A percentile compares a stretch with the other conserved stretches of the same genome.
Evolutionary conservation across 2,888 invertebrate genomes (phyloP).

Genomic region (Scaptomyza polygonia): DNA sequence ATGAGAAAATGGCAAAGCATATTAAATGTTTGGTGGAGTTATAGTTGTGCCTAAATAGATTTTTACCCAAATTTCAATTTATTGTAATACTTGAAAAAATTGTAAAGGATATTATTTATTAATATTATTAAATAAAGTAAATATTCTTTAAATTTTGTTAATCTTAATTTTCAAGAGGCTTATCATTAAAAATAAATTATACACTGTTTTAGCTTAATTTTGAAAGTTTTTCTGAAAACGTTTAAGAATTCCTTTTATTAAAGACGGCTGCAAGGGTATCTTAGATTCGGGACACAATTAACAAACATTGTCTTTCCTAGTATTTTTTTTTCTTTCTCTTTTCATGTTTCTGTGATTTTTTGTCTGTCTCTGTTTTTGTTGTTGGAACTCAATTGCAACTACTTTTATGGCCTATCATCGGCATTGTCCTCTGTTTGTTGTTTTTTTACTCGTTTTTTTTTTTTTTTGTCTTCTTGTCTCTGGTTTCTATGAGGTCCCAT

Average conservation of each 20-base stretch:
- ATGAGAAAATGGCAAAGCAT: too few relatives aligned
- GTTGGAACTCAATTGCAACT: slow-evolving; percentile 21
- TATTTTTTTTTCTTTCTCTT: neutral
- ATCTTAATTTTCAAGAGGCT: neutral
- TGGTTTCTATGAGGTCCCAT: slow-evolving; percentile 42
- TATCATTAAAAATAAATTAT: neutral
- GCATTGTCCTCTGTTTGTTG: slow-evolving; percentile 13
- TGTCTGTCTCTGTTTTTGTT: slow-evolving; percentile 21
- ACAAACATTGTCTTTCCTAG: neutral
- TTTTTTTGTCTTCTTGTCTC: slow-evolving; percentile 8
- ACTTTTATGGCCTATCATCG: slow-evolving; percentile 39
- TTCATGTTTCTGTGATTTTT: slow-evolving; percentile 10
- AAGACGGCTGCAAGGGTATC: slow-evolving; percentile 8
- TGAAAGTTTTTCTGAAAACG: too few relatives aligned
- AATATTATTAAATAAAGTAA: too few relatives aligned
- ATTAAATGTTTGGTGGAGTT: too few relatives aligned
- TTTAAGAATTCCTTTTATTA: neutral
- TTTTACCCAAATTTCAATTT: too few relatives aligned
- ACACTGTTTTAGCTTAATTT: neutral
- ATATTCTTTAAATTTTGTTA: too few relatives aligned
- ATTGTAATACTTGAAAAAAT: too few relatives aligned
- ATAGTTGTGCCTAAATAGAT: too few relatives aligned
- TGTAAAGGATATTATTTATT: too few relatives aligned
- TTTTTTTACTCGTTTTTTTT: neutral
- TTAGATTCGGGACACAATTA: slow-evolving; percentile 4